Conservation (phyloP, 1,140 invertebrate species). For the Sarcophaga peregrina region DNA sequence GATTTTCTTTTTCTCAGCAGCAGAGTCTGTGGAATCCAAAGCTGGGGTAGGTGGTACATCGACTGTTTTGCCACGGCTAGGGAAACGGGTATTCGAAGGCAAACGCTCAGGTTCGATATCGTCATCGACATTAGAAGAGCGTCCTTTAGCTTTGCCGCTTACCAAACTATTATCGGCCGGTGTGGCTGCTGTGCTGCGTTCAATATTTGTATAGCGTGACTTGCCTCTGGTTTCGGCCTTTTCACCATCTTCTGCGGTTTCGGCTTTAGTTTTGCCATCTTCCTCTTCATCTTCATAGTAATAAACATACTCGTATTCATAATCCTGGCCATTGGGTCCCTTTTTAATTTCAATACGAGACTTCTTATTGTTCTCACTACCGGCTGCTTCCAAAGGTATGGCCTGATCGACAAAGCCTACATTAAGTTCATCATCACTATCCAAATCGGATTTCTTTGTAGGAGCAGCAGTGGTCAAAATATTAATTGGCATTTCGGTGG, state of each 20-base stretch:
- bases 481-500: conserved; percentile 50
- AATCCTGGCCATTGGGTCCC: conserved; percentile 89
- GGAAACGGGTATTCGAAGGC: conserved; percentile 82
- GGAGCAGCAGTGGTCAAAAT: conserved; percentile 45
- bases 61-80: conserved; percentile 72
- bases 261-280: conserved; percentile 67
- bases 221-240: conserved; percentile 61
- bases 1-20: conserved; percentile 67
- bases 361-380: conserved; percentile 68
- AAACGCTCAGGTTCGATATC: conserved; percentile 74
- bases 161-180: conserved; percentile 69
- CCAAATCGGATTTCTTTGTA: conserved; percentile 48
- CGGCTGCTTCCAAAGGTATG: conserved; percentile 59
- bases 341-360: conserved; percentile 85
- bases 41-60: conserved; percentile 60
- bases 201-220: conserved; percentile 76
- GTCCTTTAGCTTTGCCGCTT: conserved; percentile 67
- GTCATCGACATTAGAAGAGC: conserved; percentile 64
- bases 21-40: conserved; percentile 62
- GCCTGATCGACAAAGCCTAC: conserved; percentile 61
- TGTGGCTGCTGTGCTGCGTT: conserved; percentile 70
- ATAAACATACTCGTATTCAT: conserved; percentile 91
- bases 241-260: conserved; percentile 47
- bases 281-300: conserved; percentile 90
- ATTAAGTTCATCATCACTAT: conserved; percentile 54